phyloP scores from a whole-genome alignment of 2,797 vertebrate genomes.

The Scolopax bukidnonensis region DNA sequence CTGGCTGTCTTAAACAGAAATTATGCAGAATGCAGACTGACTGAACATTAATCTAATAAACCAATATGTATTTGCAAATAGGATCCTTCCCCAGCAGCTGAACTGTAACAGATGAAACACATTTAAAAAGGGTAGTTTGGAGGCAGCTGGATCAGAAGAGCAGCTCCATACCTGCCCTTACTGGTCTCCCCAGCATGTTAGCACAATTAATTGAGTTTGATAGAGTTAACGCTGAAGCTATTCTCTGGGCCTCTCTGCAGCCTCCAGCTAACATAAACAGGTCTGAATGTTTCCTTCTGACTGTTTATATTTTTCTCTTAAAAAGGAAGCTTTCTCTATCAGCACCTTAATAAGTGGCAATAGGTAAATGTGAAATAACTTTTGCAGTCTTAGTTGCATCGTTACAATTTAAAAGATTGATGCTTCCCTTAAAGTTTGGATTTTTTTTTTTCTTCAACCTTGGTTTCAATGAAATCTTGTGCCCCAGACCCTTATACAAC shows the following conservation, averaged over 20 bases:
- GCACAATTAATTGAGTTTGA: background rate
- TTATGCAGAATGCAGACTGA: background rate
- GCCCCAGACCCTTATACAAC: background rate
- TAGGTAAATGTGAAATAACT: conserved; percentile 49
- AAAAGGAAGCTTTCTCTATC: conserved; percentile 68
- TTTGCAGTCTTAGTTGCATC: background rate
- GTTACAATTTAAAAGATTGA: background rate
- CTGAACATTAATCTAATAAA: background rate
- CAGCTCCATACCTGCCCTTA: background rate
- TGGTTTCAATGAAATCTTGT: background rate
- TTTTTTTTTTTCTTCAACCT: background rate
- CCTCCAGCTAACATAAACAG: conserved; percentile 72
- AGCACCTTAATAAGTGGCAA: conserved; percentile 56
- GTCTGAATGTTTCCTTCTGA: conserved; percentile 44
- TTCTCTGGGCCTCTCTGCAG: conserved; percentile 15
- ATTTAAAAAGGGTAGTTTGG: background rate
- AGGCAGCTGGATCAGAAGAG: background rate
- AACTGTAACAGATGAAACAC: background rate
- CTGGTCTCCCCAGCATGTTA: background rate
- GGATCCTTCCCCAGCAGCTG: background rate
- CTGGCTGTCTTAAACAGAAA: background rate
- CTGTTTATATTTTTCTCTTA: conserved; percentile 66
- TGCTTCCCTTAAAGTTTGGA: background rate
- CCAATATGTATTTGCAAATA: background rate
- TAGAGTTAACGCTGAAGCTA: conserved; percentile 14